Base-by-base conservation (phyloP, 1,140 invertebrate species). In the Drosophila sechellia region DNA sequence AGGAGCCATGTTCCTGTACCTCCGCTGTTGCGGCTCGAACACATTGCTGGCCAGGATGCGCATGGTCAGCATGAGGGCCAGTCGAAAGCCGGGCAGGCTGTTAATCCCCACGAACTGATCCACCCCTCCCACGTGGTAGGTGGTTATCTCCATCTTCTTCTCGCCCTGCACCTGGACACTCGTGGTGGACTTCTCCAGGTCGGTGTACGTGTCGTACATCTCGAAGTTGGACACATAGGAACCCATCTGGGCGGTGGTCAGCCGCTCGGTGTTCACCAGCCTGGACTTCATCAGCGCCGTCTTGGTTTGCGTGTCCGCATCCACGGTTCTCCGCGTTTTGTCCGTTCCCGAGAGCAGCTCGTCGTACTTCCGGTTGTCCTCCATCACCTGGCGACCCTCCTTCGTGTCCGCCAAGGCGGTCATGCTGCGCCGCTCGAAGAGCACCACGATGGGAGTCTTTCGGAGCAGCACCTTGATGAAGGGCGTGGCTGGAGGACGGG, bases 201-300 rank as follows among this genome's bases (percentile, higher is more conserved):
- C 86, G 25, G 92, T 91, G 70, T 94, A 96, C 0, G 94, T 95
- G 72, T 96, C 96, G 70, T 94, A 94, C 94, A 96, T 95, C 52
- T 96, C 94, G 94, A 95, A 96, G 73, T 95, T 93, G 5, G 95
- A 96, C 0, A 95, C 95, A 78, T 95, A 95, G 0, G 94, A 93
- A 5, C 92, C 92, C 10, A 93, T 93, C 81, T 95, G 94, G 49
- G 91, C 93, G 12, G 93, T 94, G 57, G 93, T 91, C 2, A 93
- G 90, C 40, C 93, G 91, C 4, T 93, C 92, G 0, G 94, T 93
- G 15, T 94, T 93, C 0, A 95, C 95, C 22, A 93, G 93, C 40
- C 95, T 92, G 1, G 94, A 93, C 86, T 96, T 96, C 0, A 92
- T 92, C 1, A 95, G 90, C 11, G 92, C 77, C 35, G 93, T 92